Conservation (phyloP, 2,797 vertebrate species). For the Dromococcyx pavoninus region DNA sequence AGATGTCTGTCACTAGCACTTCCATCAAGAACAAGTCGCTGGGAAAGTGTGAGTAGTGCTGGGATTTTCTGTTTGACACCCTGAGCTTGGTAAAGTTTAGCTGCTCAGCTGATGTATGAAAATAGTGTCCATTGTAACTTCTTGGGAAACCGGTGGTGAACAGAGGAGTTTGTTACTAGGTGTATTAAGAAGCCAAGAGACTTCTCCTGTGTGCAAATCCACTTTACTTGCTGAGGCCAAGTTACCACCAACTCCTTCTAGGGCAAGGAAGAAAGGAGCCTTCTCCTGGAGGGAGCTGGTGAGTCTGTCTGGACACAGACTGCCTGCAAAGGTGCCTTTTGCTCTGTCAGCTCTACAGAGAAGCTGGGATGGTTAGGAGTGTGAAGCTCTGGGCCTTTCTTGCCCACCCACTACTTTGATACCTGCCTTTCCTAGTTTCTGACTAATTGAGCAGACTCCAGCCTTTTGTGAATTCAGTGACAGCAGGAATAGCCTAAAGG, state of each 20-base stretch:
- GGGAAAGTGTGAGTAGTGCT: background rate
- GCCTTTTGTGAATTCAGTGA: background rate
- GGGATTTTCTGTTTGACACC: constrained; percentile 48
- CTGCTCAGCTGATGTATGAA: background rate
- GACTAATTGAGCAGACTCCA: background rate
- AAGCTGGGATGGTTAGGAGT: background rate
- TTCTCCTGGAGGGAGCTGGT: background rate
- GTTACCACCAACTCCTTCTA: background rate
- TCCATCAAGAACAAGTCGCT: background rate
- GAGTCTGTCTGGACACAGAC: background rate
- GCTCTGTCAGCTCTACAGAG: background rate
- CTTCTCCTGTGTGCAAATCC: background rate
- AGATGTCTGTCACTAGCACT: background rate
- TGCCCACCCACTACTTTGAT: background rate
- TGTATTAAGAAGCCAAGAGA: background rate
- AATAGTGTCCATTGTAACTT: background rate
- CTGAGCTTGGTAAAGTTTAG: background rate
- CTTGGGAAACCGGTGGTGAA: background rate
- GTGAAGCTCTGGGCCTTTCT: background rate
- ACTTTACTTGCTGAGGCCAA: background rate
- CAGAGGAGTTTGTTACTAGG: background rate
- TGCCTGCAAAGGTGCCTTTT: background rate
- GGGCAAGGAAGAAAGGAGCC: background rate
- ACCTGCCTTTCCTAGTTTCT: background rate
- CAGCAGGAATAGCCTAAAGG: background rate